Base-by-base conservation (phyloP, 2,797 vertebrate genomes). In the Eleutherodactylus coqui region DNA sequence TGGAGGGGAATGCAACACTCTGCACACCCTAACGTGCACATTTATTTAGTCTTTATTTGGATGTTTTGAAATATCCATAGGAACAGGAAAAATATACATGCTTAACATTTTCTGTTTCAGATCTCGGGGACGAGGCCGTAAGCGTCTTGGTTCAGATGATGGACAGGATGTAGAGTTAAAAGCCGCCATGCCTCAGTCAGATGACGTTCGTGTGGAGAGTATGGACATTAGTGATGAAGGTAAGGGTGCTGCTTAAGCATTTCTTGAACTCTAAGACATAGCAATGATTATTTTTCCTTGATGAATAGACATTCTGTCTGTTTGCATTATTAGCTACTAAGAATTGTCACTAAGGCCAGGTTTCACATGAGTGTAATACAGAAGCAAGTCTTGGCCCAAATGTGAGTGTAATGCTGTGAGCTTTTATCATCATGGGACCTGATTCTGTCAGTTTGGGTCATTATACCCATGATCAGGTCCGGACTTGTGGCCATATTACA, bases 181-280 rank as follows among this genome's bases (percentile, higher is more conserved):
- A 90, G 0, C 45, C 0, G 0, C 88, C 88, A 2, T 83, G 45
- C 80, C 6, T 16, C 90, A 27, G 0, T 97, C 96, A 0, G 97
- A 96, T 51, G 96, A 97, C 82, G 90, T 95, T 64, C 94, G 97
- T 0, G 95, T 91, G 87, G 94, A 97, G 41, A 95, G 96, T 86
- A 98, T 98, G 97, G 97, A 97, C 16, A 96, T 98, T 84, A 97
- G 97, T 1, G 97, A 97, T 0, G 95, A 97, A 0, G 95, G 94
- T 92, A 85, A 89, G 91, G 29, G 19, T 29, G 13, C 4, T 49
- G 10, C 53, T 27, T 19, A n/a, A 32, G 1, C 16, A 72, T 51
- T 73, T 16, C n/a, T 11, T 62, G 24, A 58, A n/a, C 27, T 29
- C 58, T 60, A 13, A 60, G 4, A 11, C 11, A n/a, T 0, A 2